Evolutionary conservation across 2,888 invertebrate genomes (phyloP).

Genomic region (Tridacna crocea): DNA sequence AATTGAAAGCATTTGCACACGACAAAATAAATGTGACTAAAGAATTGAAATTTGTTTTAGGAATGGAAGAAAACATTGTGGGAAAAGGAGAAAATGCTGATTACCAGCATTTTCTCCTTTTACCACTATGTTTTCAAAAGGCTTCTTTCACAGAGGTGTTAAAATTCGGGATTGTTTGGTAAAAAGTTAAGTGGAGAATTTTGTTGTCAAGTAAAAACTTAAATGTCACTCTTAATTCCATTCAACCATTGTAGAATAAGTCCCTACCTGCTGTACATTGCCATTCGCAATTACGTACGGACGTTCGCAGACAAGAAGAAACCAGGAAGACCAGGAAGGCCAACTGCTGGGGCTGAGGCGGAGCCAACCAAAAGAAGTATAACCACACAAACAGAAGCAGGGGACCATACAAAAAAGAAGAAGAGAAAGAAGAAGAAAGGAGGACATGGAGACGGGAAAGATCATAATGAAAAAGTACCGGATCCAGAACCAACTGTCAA

Average conservation of each 20-base stretch:
- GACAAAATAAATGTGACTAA: too few relatives aligned
- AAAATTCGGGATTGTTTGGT: too few relatives aligned
- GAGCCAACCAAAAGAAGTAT: constrained; percentile 25
- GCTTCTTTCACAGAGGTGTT: too few relatives aligned
- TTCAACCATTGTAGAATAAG: constrained; percentile 47
- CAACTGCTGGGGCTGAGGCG: not conserved
- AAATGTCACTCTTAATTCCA: too few relatives aligned
- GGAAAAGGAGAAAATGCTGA: constrained; percentile 5
- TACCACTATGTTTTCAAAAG: too few relatives aligned
- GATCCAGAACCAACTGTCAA: constrained; percentile 29
- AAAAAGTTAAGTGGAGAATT: too few relatives aligned
- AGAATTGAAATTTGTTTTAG: too few relatives aligned
- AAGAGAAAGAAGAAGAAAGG: constrained; percentile 59
- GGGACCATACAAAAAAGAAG: constrained; percentile 42
- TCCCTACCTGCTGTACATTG: constrained; percentile 54
- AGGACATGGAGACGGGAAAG: constrained; percentile 20
- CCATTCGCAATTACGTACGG: constrained; percentile 48
- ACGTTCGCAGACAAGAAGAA: constrained; percentile 45
- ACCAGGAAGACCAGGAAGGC: not conserved
- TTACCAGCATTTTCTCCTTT: not conserved
- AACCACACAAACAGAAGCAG: constrained; percentile 16
- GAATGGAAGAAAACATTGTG: not conserved
- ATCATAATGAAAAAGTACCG: constrained; percentile 21
- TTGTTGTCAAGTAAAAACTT: too few relatives aligned
- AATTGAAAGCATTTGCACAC: too few relatives aligned